Percentiles rank a stretch among this genome's conserved stretches.
Evolutionary conservation across 2,113 vertebrate species (phyloP).

Genomic region (Rhinolophus ferrumequinum): DNA sequence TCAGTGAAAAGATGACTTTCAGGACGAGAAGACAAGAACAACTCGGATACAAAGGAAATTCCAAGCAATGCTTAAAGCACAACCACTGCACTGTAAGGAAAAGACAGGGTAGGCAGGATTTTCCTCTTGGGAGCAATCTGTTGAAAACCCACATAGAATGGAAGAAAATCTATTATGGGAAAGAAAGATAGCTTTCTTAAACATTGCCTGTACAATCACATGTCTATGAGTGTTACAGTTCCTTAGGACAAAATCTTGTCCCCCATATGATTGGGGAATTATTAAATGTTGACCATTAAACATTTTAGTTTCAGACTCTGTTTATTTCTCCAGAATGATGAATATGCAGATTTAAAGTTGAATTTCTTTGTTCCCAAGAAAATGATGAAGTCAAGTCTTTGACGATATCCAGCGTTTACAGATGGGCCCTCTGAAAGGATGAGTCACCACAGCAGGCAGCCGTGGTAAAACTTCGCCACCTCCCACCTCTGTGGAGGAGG

Average conservation of each 20-base stretch:
- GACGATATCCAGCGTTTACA: slow-evolving; percentile 58
- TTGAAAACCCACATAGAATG: slow-evolving; percentile 71
- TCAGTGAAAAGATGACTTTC: slow-evolving; percentile 27
- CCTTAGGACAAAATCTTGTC: slow-evolving; percentile 73
- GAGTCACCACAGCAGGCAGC: slow-evolving; percentile 35
- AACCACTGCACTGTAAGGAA: slow-evolving; percentile 67
- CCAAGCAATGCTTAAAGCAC: slow-evolving; percentile 70
- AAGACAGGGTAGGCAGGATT: slow-evolving; percentile 58
- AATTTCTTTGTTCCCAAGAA: slow-evolving; percentile 66
- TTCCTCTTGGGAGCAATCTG: slow-evolving; percentile 70
- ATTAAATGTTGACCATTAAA: slow-evolving; percentile 77
- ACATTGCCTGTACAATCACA: slow-evolving; percentile 69
- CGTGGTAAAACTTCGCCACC: background rate
- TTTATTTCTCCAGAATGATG: slow-evolving; percentile 76
- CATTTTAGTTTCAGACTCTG: slow-evolving; percentile 70
- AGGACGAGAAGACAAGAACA: slow-evolving; percentile 72
- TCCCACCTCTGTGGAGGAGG: slow-evolving; percentile 70
- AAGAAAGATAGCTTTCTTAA: slow-evolving; percentile 72
- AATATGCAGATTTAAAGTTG: slow-evolving; percentile 71
- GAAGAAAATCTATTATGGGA: slow-evolving; percentile 80
- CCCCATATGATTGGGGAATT: slow-evolving; percentile 67
- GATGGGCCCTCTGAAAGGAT: slow-evolving; percentile 60
- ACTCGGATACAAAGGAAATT: slow-evolving; percentile 68
- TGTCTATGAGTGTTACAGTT: slow-evolving; percentile 61
- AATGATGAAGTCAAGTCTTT: slow-evolving; percentile 71